Conservation (phyloP, 1,140 invertebrate species). For the Hesperophylax magnus region DNA sequence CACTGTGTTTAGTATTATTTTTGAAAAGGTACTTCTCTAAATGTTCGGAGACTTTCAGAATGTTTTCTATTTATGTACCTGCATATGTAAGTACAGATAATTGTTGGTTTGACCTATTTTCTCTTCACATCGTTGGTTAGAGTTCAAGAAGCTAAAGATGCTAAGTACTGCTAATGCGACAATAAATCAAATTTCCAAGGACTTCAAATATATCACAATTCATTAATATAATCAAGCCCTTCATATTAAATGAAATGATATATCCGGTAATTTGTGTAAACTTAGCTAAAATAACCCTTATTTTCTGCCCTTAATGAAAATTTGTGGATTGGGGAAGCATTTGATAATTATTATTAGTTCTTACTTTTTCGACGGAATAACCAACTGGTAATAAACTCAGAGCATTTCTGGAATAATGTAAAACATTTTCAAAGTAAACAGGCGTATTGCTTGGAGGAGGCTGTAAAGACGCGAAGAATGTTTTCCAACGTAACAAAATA, state of each 20-base stretch:
- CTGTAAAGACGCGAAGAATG: not conserved
- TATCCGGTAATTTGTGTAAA: slow-evolving; percentile 1
- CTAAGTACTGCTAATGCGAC: not conserved
- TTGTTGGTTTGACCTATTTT: no score
- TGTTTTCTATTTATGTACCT: no score
- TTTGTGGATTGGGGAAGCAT: not conserved
- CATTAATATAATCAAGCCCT: not conserved
- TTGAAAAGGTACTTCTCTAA: no score
- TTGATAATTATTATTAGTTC: slow-evolving; percentile 9
- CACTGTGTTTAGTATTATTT: no score
- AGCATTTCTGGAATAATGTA: not conserved
- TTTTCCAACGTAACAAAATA: not conserved
- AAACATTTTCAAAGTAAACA: slow-evolving; percentile 11
- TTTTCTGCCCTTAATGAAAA: not conserved
- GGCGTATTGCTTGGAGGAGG: not conserved
- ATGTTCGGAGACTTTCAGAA: no score
- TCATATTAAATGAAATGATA: not conserved
- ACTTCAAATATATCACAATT: not conserved
- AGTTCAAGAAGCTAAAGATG: no score
- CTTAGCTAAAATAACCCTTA: not conserved
- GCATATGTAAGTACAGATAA: no score
- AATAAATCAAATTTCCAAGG: not conserved
- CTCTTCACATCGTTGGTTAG: no score
- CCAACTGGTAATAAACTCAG: slow-evolving; percentile 2
- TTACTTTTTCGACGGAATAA: not conserved